Base-by-base conservation (phyloP, 2,113 vertebrate genomes). In the Zonotrichia leucophrys region DNA sequence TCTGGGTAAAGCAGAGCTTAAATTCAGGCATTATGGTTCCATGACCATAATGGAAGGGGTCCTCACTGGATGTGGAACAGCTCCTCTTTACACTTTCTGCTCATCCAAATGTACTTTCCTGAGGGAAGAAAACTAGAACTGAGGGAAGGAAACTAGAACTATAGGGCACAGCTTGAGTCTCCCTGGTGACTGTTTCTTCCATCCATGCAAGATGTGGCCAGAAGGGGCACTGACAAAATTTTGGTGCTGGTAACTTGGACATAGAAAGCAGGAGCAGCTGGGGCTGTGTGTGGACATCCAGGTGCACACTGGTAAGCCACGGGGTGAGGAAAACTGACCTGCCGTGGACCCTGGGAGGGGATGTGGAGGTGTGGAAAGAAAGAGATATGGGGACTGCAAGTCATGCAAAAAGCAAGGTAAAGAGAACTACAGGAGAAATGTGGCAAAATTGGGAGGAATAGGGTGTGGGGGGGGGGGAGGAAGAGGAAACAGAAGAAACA, bases 381-480 rank as follows among this genome's bases (percentile, higher is more conserved):
- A 15, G 6, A 11, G 7, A 25, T 55, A 55, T 8, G 11, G 23
- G 7, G 4, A 41, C 33, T 64, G 27, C 33, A 83, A 67, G 11
- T 18, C 52, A 42, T 7, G 7, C 7, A 30, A 83, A 83, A 81
- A 83, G 7, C 10, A 74, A 83, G 23, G 15, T 21, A 81, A 86
- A 23, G 4, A 74, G 33, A 90, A 53, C 11, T 62, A 59, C 59
- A 35, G 28, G 4, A 85, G 15, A 46, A 3, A 64, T 31, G 3
- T 11, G 13, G 30, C 5, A 82, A 73, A 80, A 53, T 3, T 80
- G 31, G 4, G 28, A 42, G 4, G 10, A 37, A 47, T 44, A 50
- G 5, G 1, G 3, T 39, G 5, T 10, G 6, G 7, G 4, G 41
- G 4, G 41, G 41, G 41, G 41, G 41, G 18, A 41, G 25, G 6